Percentiles rank a stretch among this genome's conserved stretches.
Conservation (phyloP, 2,888 invertebrate species). For the Diadegma fenestrale region DNA sequence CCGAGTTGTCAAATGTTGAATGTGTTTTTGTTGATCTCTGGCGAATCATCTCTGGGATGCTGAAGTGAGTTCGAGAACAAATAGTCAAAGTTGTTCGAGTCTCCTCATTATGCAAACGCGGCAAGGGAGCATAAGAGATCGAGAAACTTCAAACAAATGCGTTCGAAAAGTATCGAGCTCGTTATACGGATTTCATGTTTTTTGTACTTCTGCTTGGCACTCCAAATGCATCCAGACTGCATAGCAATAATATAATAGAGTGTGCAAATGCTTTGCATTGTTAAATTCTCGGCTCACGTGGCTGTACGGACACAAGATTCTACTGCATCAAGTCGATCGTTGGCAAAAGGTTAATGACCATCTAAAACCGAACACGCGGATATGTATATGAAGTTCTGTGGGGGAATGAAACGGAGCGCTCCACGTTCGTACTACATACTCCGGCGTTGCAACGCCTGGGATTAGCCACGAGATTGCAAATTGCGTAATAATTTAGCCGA, state of each 20-base stretch:
- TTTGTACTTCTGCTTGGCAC: constrained; percentile 6
- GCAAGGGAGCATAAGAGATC: constrained; percentile 5
- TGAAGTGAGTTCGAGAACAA: not conserved
- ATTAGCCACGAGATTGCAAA: constrained; percentile 71
- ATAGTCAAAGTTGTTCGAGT: constrained; percentile 11
- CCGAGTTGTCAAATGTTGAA: not conserved
- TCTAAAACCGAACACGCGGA: constrained; percentile 63
- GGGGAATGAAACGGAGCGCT: constrained; percentile 52
- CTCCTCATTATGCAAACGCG: not conserved
- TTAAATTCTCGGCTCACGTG: not conserved
- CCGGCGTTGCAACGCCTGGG: constrained; percentile 52
- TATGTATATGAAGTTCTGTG: constrained; percentile 43
- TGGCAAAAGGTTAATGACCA: constrained; percentile 69
- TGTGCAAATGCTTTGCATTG: not conserved
- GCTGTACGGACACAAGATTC: not conserved
- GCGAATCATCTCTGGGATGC: not conserved
- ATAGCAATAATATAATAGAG: too few relatives aligned
- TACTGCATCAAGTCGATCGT: constrained; percentile 60
- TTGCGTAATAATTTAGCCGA: constrained; percentile 77
- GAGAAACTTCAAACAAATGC: constrained; percentile 14
- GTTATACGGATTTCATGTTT: constrained; percentile 34
- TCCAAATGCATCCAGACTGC: not conserved
- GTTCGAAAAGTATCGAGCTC: constrained; percentile 31
- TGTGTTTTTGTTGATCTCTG: not conserved
- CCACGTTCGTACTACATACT: constrained; percentile 33